Evolutionary conservation across 2,113 vertebrate species (phyloP).

Genomic region (Anarhynchus alexandrinus): DNA sequence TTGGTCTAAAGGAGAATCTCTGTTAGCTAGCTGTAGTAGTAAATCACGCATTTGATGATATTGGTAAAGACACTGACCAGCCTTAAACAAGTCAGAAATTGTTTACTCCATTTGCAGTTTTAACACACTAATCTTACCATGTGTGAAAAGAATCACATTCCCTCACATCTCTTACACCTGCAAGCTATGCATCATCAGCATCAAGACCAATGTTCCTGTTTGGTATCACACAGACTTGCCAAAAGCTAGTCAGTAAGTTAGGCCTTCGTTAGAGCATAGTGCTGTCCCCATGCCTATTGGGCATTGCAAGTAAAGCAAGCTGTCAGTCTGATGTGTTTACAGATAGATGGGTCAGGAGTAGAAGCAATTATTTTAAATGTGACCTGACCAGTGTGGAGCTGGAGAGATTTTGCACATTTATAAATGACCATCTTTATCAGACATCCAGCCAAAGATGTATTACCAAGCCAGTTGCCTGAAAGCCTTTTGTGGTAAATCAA

Average conservation of each 20-base stretch:
- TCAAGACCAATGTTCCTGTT: neutral
- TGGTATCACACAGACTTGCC: neutral
- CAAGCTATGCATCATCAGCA: neutral
- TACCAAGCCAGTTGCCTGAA: neutral
- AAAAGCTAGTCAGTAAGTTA: neutral
- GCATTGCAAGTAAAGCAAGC: neutral
- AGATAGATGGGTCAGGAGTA: neutral
- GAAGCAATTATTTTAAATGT: constrained; percentile 26
- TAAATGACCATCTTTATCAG: constrained; percentile 37
- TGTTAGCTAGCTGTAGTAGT: neutral
- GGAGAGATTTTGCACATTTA: constrained; percentile 16
- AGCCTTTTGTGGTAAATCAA: neutral
- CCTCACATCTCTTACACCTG: neutral
- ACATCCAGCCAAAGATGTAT: neutral
- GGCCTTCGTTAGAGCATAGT: neutral
- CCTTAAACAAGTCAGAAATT: neutral
- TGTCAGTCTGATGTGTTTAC: constrained; percentile 4
- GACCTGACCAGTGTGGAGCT: neutral
- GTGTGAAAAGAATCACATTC: neutral
- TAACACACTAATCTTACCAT: neutral
- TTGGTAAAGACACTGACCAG: neutral
- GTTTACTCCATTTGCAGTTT: neutral
- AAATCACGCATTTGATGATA: neutral
- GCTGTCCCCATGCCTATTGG: neutral
- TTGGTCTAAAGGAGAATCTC: neutral